These are phyloP conservation scores for Malurus leucopterus DNA, from an alignment of 2,797 vertebrate genomes.

Conservation along the genomic window DNA sequence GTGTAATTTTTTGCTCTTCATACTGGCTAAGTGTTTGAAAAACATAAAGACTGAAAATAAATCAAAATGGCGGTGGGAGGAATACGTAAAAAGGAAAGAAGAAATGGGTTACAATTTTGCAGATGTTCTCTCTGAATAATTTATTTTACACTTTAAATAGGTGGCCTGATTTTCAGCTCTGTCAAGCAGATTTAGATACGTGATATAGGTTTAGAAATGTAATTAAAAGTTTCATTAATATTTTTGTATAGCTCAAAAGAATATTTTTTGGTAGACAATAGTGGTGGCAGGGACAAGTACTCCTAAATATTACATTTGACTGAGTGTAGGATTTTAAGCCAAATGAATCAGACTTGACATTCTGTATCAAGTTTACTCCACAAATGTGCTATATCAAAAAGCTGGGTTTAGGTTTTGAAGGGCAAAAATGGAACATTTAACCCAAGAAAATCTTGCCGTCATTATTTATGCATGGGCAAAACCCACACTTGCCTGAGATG, in stretches of 20 bases:
- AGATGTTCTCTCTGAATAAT: constrained; percentile 2
- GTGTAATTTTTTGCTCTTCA: neutral
- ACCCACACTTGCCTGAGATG: neutral
- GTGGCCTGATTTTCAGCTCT: neutral
- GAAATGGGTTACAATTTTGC: constrained; percentile 10
- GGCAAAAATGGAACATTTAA: neutral
- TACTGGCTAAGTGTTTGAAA: neutral
- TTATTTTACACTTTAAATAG: neutral
- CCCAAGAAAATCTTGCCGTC: neutral
- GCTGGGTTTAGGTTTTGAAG: neutral
- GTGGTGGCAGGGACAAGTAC: neutral
- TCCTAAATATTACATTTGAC: neutral
- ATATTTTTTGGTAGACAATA: neutral
- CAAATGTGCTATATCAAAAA: neutral
- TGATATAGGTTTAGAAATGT: neutral
- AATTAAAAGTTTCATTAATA: neutral
- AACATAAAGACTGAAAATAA: neutral
- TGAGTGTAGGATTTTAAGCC: neutral
- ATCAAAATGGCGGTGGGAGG: neutral
- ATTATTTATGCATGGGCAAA: neutral
- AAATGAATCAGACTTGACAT: accelerated
- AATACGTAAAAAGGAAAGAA: neutral
- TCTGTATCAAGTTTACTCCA: neutral
- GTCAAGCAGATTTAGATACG: neutral
- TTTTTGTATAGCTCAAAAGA: neutral